Evolutionary conservation across 2,797 vertebrate genomes (phyloP).

Genomic region (Hydrolagus colliei): DNA sequence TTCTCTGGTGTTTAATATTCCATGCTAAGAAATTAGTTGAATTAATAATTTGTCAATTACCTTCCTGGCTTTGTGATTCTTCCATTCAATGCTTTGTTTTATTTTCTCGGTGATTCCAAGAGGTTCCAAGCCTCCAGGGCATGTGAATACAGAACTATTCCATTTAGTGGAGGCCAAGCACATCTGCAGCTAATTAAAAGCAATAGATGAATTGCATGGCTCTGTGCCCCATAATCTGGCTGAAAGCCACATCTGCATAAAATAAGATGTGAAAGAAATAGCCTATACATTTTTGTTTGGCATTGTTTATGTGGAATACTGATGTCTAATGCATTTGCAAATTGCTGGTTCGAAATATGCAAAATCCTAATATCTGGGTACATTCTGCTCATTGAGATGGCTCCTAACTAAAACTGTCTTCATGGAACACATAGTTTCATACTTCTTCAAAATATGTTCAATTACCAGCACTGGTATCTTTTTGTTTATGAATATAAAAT

Average conservation of each 20-base stretch:
- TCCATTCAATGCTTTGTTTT: conserved; percentile 1
- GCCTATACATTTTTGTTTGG: neutral
- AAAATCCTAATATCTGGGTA: neutral
- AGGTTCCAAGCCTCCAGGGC: conserved; percentile 43
- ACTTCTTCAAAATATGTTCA: no score
- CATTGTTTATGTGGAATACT: neutral
- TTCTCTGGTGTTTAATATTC: neutral
- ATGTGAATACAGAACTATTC: conserved; percentile 60
- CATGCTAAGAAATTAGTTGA: neutral
- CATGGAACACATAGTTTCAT: no score
- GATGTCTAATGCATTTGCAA: conserved; percentile 21
- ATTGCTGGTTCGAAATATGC: neutral
- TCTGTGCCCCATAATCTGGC: neutral
- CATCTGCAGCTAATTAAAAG: conserved; percentile 54
- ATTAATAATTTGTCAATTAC: conserved; percentile 5
- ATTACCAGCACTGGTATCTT: neutral
- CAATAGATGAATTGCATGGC: neutral
- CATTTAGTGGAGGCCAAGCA: conserved; percentile 34
- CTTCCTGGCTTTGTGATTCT: neutral
- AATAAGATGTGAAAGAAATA: neutral
- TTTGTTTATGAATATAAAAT: neutral
- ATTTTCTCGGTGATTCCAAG: conserved; percentile 31
- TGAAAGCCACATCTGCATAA: neutral
- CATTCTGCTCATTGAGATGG: neutral
- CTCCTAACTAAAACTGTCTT: neutral